Base-by-base conservation (phyloP, 2,113 vertebrate species). In the Tachuris rubrigastra region DNA sequence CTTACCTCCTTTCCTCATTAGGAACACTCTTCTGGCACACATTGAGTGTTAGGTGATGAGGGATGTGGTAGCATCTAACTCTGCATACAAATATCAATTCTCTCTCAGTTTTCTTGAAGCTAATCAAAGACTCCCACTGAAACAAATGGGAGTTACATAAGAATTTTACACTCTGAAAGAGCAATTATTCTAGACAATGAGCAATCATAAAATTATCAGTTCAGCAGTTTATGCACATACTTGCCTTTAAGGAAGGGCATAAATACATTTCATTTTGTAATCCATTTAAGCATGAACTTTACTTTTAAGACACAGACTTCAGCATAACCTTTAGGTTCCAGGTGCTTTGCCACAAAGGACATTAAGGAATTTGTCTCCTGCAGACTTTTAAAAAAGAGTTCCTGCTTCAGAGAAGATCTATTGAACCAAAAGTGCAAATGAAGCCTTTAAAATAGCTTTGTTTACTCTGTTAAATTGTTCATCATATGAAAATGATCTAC, bases 181-280 rank as follows among this genome's bases (percentile, higher is more conserved):
- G 8, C 31, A 94, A 84, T 91, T 92, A 60, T 87, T 87, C n/a
- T 52, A 72, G 81, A 94, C 65, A 93, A 92, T 83, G 55, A 87
- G 17, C 42, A 85, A 68, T 82, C 49, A 87, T 37, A 58, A 85
- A 94, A 49, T 78, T 72, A 75, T 56, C 37, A n/a, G 30, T 82
- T 87, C 19, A 65, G 6, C 15, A 22, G 41, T 69, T 89, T 65
- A 44, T n/a, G 28, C 25, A 9, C 42, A 80, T 78, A 79, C 18
- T 82, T 93, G 52, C 33, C 76, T 74, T 92, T 76, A 78, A 86
- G 55, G 59, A 44, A 66, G 23, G 10, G 5, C 46, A 86, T 58
- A 86, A 85, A 69, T 41, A 56, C 10, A 12, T 85, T 83, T 65
- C 4, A 55, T 93, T 90, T 75, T 66, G 30, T 44, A 96, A 77